phyloP scores from a whole-genome alignment of 1,140 invertebrate species.

The Chionoecetes opilio region DNA sequence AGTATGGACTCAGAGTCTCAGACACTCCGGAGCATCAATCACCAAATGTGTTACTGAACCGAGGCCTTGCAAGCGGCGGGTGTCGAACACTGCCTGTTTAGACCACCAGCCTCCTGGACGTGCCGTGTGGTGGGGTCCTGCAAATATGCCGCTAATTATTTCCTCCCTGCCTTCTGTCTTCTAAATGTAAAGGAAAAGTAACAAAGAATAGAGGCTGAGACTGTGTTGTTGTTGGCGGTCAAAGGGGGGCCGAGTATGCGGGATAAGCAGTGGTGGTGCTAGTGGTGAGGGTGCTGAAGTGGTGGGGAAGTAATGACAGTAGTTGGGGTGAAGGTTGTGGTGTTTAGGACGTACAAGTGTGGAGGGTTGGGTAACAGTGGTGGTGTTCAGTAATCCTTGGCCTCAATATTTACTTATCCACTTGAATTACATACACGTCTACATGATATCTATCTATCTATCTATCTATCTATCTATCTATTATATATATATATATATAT shows the following conservation, averaged over 20 bases:
- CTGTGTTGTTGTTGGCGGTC: too few relatives aligned
- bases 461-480: too few relatives aligned
- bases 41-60: too few relatives aligned
- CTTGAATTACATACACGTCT: not conserved
- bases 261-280: not conserved
- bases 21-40: too few relatives aligned
- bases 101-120: too few relatives aligned
- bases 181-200: not conserved
- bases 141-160: not conserved
- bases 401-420: not conserved
- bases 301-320: not conserved
- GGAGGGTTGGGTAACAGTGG: not conserved
- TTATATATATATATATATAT: not conserved
- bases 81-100: too few relatives aligned
- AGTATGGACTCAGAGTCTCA: too few relatives aligned
- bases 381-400: constrained; percentile 19
- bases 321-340: not conserved
- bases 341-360: not conserved
- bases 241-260: too few relatives aligned
- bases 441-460: not conserved
- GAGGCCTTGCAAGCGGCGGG: too few relatives aligned
- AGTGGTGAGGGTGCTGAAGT: not conserved
- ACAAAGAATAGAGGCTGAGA: not conserved
- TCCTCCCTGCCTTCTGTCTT: not conserved
- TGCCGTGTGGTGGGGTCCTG: not conserved